Percentiles rank a stretch among this genome's conserved stretches.
Conservation (phyloP, 37 sponge, comb jelly and placozoan species). For the Amphimedon queenslandica region DNA sequence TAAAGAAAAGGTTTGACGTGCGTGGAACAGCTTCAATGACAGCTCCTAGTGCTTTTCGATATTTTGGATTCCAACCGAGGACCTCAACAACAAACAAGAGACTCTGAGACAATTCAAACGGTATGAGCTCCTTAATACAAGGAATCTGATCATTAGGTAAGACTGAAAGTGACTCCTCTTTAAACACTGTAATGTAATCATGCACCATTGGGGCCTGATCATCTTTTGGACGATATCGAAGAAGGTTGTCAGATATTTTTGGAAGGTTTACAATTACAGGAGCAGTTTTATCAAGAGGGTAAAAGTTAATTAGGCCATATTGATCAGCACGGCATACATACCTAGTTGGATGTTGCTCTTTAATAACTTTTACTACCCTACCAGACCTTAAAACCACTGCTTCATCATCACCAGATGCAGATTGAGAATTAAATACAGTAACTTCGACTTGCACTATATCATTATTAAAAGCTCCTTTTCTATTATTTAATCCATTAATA, state of each 20-base stretch:
- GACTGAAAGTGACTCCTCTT: constrained; percentile 19
- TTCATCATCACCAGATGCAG: not conserved
- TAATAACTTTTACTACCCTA: constrained; percentile 21
- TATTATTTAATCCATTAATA: constrained; percentile 16
- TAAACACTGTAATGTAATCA: constrained; percentile 23
- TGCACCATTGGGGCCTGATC: not conserved
- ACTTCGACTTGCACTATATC: constrained; percentile 26
- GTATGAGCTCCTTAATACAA: constrained; percentile 38
- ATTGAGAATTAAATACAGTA: too few relatives aligned
- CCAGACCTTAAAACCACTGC: constrained; percentile 22
- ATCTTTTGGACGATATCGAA: not conserved
- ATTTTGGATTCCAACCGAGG: constrained; percentile 34
- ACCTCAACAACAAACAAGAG: constrained; percentile 53
- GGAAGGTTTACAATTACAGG: constrained; percentile 66
- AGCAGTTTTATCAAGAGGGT: constrained; percentile 41
- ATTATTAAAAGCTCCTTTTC: constrained; percentile 31
- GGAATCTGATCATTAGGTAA: constrained; percentile 25
- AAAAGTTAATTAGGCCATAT: constrained; percentile 37
- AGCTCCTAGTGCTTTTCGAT: constrained; percentile 12
- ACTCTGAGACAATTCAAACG: constrained; percentile 33
- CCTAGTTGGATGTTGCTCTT: constrained; percentile 4
- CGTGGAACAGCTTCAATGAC: not conserved
- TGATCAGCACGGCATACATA: constrained; percentile 52
- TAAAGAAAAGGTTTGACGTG: constrained; percentile 35
- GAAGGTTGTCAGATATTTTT: constrained; percentile 20